Evolutionary conservation across 2,888 invertebrate species (phyloP).

Genomic region (Sinhomidia bicolor): DNA sequence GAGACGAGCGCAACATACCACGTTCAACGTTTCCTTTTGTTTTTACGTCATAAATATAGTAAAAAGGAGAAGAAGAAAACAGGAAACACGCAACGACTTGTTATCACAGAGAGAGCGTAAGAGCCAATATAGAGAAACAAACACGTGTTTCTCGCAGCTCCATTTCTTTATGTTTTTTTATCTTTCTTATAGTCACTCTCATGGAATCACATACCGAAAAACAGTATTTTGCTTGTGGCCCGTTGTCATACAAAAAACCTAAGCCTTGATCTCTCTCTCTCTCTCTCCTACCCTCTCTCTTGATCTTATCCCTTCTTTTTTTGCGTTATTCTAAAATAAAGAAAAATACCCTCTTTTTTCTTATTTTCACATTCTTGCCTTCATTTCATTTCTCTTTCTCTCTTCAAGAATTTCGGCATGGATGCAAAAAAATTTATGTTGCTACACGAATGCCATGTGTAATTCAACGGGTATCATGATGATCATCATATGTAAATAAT

Average conservation of each 20-base stretch:
- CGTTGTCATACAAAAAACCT: not conserved
- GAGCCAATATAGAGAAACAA: not conserved
- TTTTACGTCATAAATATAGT: not conserved
- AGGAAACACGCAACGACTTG: not conserved
- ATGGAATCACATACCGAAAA: not conserved
- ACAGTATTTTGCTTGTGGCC: not conserved
- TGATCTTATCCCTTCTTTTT: not conserved
- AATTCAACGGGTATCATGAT: constrained; percentile 15
- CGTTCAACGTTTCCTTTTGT: not conserved
- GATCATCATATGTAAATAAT: constrained; percentile 16
- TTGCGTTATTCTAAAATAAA: not conserved
- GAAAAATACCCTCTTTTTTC: not conserved
- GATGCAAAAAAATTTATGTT: not conserved
- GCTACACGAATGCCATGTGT: not conserved
- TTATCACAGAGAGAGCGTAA: too few relatives aligned
- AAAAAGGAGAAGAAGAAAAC: too few relatives aligned
- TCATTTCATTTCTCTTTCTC: too few relatives aligned
- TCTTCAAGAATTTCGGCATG: not conserved
- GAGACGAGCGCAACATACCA: not conserved
- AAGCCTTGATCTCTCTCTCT: constrained; percentile 7
- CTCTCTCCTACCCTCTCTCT: not conserved
- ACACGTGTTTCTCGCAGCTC: not conserved
- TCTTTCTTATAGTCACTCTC: not conserved
- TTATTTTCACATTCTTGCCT: not conserved
- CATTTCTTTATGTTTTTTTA: not conserved